These are phyloP conservation scores for Proales similis DNA, from an alignment of 1,140 invertebrate genomes.

Conservation along the genomic window DNA sequence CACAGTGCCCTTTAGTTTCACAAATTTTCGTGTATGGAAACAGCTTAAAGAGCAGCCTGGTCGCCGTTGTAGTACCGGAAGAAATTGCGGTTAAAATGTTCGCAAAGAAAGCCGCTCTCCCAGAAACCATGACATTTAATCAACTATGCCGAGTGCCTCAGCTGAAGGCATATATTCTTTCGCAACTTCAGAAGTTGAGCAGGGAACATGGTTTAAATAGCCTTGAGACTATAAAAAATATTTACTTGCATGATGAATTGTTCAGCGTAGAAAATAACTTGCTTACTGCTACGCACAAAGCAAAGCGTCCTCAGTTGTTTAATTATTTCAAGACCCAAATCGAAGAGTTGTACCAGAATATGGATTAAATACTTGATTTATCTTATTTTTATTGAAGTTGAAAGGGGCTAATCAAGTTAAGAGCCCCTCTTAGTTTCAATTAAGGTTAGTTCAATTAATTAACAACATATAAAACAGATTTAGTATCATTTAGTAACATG, in stretches of 20 bases:
- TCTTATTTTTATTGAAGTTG: not conserved
- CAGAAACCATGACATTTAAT: constrained; percentile 69
- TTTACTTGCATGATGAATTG: constrained; percentile 81
- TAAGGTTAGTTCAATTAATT: no score
- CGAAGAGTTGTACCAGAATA: constrained; percentile 8
- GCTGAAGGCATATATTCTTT: constrained; percentile 1
- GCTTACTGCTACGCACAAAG: constrained; percentile 92
- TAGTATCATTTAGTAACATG: no score
- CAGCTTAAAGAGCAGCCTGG: constrained; percentile 76
- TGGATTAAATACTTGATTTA: not conserved
- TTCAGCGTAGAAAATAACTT: constrained; percentile 94
- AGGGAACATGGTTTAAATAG: constrained; percentile 81
- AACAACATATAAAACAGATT: no score
- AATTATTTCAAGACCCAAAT: not conserved
- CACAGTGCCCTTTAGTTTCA: constrained; percentile 78
- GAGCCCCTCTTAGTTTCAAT: no score
- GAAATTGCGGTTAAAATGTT: constrained; percentile 65
- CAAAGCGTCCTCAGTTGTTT: constrained; percentile 61
- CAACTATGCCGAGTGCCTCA: not conserved
- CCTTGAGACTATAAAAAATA: constrained; percentile 93
- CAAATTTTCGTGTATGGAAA: constrained; percentile 96
- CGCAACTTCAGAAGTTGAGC: constrained; percentile 59
- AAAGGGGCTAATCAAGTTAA: no score
- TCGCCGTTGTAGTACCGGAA: constrained; percentile 87
- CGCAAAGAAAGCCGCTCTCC: constrained; percentile 67